phyloP scores from a whole-genome alignment of 2,113 vertebrate species.

The Etia nguti region DNA sequence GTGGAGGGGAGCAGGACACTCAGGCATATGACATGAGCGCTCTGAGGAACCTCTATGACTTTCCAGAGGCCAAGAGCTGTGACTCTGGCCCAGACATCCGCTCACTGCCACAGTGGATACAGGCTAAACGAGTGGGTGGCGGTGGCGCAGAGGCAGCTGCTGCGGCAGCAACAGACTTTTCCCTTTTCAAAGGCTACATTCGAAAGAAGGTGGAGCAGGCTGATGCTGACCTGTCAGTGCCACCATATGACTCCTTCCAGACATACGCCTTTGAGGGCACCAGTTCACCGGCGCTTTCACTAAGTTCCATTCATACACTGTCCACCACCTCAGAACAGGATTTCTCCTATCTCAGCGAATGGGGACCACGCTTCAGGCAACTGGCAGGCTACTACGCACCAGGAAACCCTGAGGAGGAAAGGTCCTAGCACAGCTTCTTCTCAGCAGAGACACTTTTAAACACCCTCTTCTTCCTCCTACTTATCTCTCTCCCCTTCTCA shows the following conservation, averaged over 20 bases:
- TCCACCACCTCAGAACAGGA: conserved; percentile 93
- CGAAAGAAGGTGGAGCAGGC: conserved; percentile 95
- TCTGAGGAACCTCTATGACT: conserved; percentile 94
- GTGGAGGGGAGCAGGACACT: conserved; percentile 96
- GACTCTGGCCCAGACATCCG: conserved; percentile 81
- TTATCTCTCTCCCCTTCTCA: conserved; percentile 18
- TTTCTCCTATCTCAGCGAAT: conserved; percentile 91
- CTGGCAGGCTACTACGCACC: conserved; percentile 89
- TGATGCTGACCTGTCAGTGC: conserved; percentile 89
- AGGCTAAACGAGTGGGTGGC: conserved; percentile 46
- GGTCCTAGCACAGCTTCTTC: conserved; percentile 78
- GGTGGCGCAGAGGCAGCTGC: conserved; percentile 49
- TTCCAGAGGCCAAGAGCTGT: conserved; percentile 83
- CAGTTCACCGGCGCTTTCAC: conserved; percentile 85
- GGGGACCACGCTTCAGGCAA: conserved; percentile 94
- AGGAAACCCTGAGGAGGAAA: conserved; percentile 76
- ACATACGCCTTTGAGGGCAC: conserved; percentile 96
- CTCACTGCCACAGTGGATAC: conserved; percentile 84
- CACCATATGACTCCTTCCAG: conserved; percentile 98
- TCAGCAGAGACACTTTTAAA: conserved; percentile 22
- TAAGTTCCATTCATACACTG: conserved; percentile 93
- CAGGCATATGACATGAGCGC: conserved; percentile 99
- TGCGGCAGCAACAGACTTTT: conserved; percentile 84
- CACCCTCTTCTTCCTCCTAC: neutral
- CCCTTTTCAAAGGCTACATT: conserved; percentile 93